Base-by-base conservation (phyloP, 2,888 invertebrate genomes). In the Tolmerus cingulatus region DNA sequence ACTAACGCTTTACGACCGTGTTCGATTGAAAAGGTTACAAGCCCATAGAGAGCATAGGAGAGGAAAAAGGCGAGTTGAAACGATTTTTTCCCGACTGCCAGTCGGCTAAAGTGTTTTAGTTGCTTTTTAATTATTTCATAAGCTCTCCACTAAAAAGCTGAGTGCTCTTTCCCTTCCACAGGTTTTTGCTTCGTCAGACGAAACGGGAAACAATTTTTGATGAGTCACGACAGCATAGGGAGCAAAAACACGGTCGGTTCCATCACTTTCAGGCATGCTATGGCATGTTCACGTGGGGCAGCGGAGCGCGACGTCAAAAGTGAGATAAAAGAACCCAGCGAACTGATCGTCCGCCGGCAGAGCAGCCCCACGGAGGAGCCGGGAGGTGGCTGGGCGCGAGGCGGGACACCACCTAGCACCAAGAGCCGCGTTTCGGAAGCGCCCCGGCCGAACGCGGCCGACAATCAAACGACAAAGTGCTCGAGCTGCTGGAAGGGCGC, bases 141-240 rank as follows among this genome's bases (percentile, higher is more conserved):
- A 66, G 66, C 27, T 66, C 66, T 66, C 43, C 16, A 66, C 27
- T 66, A 27, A 66, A 66, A 66, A 66, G 66, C 12, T 66, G 66
- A 66, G 66, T 66, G 66, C 66, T 66, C 66, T 66, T 66, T 66
- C 66, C 66, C 66, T 66, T 66, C 66, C 79, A 43, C 19, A 27
- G 23, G 51, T 79, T 27, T 79, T 46, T 79, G 66, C 46, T 46
- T 27, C 5, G 40, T 4, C 34, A 81, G 55, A 8, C 37, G 81
- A 55, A 81, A 81, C 81, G 81, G 81, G 37, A 57, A 81, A 51
- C 81, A 81, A 74, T 66, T 84, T 84, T 84, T 84, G 84, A 84
- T 84, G 84, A 84, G 66, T 84, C 84, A 84, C 40, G 84, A 84
- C 23, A 40, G 43, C 19, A 40, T n/a, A 74, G 40, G 23, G 27